Base-by-base conservation (phyloP, 2,888 invertebrate genomes). In the Lampropteryx suffumata region DNA sequence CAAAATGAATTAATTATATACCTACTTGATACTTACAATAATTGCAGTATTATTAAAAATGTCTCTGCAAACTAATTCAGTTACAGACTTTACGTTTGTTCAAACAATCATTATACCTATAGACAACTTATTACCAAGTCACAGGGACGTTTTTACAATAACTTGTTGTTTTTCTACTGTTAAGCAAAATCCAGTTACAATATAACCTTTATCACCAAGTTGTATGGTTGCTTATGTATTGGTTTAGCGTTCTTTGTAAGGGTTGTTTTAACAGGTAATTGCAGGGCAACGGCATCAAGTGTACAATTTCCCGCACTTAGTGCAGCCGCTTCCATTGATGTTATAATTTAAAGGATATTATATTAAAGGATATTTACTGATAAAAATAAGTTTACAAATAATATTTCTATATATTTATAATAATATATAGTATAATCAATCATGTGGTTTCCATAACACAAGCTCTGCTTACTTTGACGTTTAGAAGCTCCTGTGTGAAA, bases 251-350 rank as follows among this genome's bases (percentile, higher is more conserved):
- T 24, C 6, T 17, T 17, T 17, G 17, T 3, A 17, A 17, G 17
- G 17, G 42, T 24, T 33, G 10, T 39, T 30, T 67, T 57, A 59
- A 47, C 58, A 56, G 55, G 73, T 79, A 77, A 79, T 79, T 79
- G 72, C 68, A 62, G 58, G 65, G 65, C 57, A 67, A 56, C 59
- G 54, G 59, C 53, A 69, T 64, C 79, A 77, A 67, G 72, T 80
- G 81, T 73, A 57, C 73, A 68, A 72, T 77, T 79, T 80, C 76
- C 79, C 75, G 69, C 21, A 65, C 44, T 37, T 39, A 37, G 33
- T 51, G 46, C 54, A 39, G 45, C 40, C 50, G 39, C 17, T 46
- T 17, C 26, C 39, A n/a, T 8, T 14, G 44, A 24, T 11, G 44
- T 35, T 17, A 33, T 30, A 17, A 6, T 26, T 12, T 33, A 1